phyloP scores from a whole-genome alignment of 2,888 invertebrate genomes.

The Harmothoe impar region DNA sequence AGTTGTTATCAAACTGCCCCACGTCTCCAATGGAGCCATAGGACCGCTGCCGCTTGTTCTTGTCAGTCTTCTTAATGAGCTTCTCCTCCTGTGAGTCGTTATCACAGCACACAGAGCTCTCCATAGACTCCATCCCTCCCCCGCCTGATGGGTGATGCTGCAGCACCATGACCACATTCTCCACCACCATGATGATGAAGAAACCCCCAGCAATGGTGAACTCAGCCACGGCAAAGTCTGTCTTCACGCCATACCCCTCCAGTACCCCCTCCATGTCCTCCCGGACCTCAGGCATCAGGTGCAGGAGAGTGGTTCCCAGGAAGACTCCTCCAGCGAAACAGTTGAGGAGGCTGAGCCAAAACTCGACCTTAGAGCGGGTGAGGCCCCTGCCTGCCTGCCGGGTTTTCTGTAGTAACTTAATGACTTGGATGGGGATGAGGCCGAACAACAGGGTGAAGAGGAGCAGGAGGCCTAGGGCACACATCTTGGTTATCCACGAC shows the following conservation, averaged over 20 bases:
- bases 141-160: slow-evolving; percentile 38
- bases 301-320: slow-evolving; percentile 82
- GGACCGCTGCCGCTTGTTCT: background rate
- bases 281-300: slow-evolving; percentile 81
- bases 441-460: slow-evolving; percentile 70
- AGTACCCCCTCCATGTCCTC: slow-evolving; percentile 74
- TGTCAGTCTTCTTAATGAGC: background rate
- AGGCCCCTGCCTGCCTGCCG: background rate
- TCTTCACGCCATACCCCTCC: slow-evolving; percentile 64
- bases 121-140: background rate
- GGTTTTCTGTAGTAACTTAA: background rate
- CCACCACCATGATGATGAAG: slow-evolving; percentile 78
- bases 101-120: slow-evolving; percentile 46
- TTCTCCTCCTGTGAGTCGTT: background rate
- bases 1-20: background rate
- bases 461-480: slow-evolving; percentile 68
- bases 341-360: slow-evolving; percentile 64
- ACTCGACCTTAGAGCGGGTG: background rate
- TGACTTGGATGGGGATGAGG: slow-evolving; percentile 69
- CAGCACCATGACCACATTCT: slow-evolving; percentile 70
- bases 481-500: slow-evolving; percentile 69
- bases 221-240: slow-evolving; percentile 79
- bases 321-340: slow-evolving; percentile 83
- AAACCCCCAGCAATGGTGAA: slow-evolving; percentile 78
- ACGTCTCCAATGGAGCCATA: background rate